A percentile compares a stretch with the other conserved stretches of the same genome.
Conservation (phyloP, 1,140 invertebrate species). For the Forficula auricularia region DNA sequence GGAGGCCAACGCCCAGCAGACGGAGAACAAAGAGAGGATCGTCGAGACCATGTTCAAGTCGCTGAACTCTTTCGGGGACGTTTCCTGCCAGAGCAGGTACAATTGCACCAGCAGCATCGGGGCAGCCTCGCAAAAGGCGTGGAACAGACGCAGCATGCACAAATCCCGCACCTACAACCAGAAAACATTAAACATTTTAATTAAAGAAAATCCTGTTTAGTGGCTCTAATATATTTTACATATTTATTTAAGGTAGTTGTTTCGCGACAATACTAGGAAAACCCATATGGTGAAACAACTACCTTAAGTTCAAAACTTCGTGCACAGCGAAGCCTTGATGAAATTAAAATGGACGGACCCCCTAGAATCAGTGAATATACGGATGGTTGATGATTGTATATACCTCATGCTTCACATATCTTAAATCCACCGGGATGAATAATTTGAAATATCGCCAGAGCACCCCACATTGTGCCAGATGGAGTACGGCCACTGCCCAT, state of each 20-base stretch:
- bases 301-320: too few relatives aligned
- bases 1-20: slow-evolving; percentile 78
- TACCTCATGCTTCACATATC: slow-evolving; percentile 65
- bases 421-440: slow-evolving; percentile 66
- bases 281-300: too few relatives aligned
- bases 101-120: slow-evolving; percentile 72
- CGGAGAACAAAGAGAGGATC: slow-evolving; percentile 60
- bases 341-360: too few relatives aligned
- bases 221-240: too few relatives aligned
- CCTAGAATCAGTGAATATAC: too few relatives aligned
- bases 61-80: slow-evolving; percentile 35
- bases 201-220: too few relatives aligned
- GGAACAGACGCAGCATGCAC: slow-evolving; percentile 62
- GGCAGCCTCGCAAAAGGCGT: slow-evolving; percentile 72
- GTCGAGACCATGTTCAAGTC: slow-evolving; percentile 69
- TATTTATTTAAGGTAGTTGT: too few relatives aligned
- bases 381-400: too few relatives aligned
- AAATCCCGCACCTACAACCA: slow-evolving; percentile 38
- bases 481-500: slow-evolving; percentile 34
- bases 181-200: too few relatives aligned
- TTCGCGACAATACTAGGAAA: too few relatives aligned
- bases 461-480: slow-evolving; percentile 63
- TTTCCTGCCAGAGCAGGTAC: slow-evolving; percentile 43
- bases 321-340: too few relatives aligned
- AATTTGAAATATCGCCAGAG: slow-evolving; percentile 78